Evolutionary conservation across 2,113 vertebrate genomes (phyloP), one percentile per base, ranked within the genome.

Genomic region (Stercorarius parasiticus): DNA sequence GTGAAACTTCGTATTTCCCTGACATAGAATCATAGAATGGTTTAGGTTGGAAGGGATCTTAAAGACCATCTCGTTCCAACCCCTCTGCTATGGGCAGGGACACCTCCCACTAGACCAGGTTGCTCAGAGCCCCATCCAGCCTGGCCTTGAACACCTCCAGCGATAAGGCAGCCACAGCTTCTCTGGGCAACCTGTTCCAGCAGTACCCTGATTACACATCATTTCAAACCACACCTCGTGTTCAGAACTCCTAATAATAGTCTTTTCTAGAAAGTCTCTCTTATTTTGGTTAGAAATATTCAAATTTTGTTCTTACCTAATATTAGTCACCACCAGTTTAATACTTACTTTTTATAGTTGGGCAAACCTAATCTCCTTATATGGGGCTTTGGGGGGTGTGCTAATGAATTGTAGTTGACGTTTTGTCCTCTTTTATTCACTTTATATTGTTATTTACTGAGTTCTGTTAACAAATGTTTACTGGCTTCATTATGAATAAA

Each of bases 391-490:
- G n/a, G 27, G 19, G 7, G 18, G 56, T 89, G 47, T 22, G 3
- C 62, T n/a, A 42, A 13, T 0, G 0, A 88, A 11, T 52, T 53
- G 5, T 11, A 27, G 16, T n/a, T 71, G 6, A 36, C 11, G 25
- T 59, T 85, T 80, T 5, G 2, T 79, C 49, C 10, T 90, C 9
- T 71, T 73, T 21, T 62, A 20, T 58, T 88, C 27, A 40, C 11
- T 61, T 92, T 36, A 26, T 30, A 21, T 43, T 87, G 7, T 29
- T 69, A 3, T 62, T 73, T 86, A 36, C 13, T 73, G 58, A 78
- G 15, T 43, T 81, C 69, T 78, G 6, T 71, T 66, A 62, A 49
- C 2, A 62, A 50, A 13, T 50, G 6, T 59, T 93, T 59, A 47
- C 47, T 55, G 32, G 7, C 13, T 93, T 77, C 5, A 3, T 62